Evolutionary conservation across 1,140 invertebrate genomes (phyloP), one percentile per base, ranked within the genome.

Genomic region (Zaprionus camerounensis): DNA sequence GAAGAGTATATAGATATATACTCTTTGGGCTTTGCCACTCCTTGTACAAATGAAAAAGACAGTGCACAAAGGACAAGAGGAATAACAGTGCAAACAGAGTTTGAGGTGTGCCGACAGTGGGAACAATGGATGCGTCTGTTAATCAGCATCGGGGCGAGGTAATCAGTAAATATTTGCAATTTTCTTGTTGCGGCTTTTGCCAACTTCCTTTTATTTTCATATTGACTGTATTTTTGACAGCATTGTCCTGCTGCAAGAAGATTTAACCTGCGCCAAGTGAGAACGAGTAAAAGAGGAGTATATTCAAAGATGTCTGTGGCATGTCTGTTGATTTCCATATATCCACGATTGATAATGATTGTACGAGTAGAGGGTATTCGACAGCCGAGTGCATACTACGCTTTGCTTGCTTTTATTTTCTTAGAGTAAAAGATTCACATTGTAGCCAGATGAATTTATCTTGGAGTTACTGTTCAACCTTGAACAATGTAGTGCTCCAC

Each of bases 121-220:
- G 74, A 78, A 85, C 78, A 76, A 77, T 73, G 31, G 63, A 28
- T 9, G 57, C 53, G 64, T 51, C 72, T 83, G 71, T 91, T 87
- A 88, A 87, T 87, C 84, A 86, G 74, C 70, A 17, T 41, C 67
- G 68, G 64, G 74, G 65, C 49, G 78, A 86, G 83, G 84, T 87
- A 87, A 87, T 87, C 84, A 79, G 78, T 70, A 88, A 87, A 88
- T 88, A 87, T 87, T 87, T 87, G 71, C 71, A 24, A 64, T 84
- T 73, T 84, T 76, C 75, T 36, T 82, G 61, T 79, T 79, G 55
- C 44, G 58, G 44, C 71, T 87, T 90, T 57, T 73, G 62, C 59
- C 36, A 61, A 12, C 57, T 76, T 74, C 44, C 69, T 90, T 70
- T 86, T 83, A 83, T 87, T 82, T 57, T 65, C 56, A 31, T 20